Evolutionary conservation across 2,888 invertebrate species (phyloP), one percentile per base, ranked within the genome.

Genomic region (Diarsia rubi): DNA sequence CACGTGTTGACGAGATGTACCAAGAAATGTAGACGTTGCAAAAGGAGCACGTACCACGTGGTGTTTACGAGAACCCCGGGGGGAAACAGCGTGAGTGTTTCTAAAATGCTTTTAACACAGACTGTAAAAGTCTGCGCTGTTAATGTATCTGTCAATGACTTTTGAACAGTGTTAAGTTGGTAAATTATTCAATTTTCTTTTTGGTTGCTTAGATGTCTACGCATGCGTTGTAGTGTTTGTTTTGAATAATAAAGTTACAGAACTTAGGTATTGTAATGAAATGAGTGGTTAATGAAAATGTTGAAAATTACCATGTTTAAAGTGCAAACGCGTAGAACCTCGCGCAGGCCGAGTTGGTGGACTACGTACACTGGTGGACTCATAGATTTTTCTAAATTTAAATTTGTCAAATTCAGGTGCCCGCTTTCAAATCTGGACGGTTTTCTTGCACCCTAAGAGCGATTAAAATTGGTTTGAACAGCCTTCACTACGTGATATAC

Each of bases 91-190:
- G 42, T 45, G 12, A 21, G 5, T 65, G 14, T 42, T 75, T 59
- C n/a, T 76, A n/a, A 21, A 47, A 8, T 42, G n/a, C 27, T 21
- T 60, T 73, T 72, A 44, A n/a, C 5, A 27, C n/a, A 44, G 6
- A 3, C 14, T n/a, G 6, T 54, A 54, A 69, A 69, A 62, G 42
- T 62, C 42, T 62, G 42, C n/a, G 8, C 42, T 62, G n/a, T n/a
- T 37, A 60, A 37, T n/a, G n/a, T 62, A n/a, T 24, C 24, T 14
- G 12, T 24, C 24, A 45, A 45, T n/a, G 37, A 1, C 6, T 49
- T 70, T 37, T 37, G 11, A 70, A 31, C 19, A 24, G 19, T 31
- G 4, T 68, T 44, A 6, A 44, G 69, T 24, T 45, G 24, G 19
- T 31, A 24, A 47, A 27, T 44, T 27, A 69, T 67, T 27, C 9